Base-by-base conservation (phyloP, 92 coral and sea anemone genomes). In the Galaxea fascicularis region DNA sequence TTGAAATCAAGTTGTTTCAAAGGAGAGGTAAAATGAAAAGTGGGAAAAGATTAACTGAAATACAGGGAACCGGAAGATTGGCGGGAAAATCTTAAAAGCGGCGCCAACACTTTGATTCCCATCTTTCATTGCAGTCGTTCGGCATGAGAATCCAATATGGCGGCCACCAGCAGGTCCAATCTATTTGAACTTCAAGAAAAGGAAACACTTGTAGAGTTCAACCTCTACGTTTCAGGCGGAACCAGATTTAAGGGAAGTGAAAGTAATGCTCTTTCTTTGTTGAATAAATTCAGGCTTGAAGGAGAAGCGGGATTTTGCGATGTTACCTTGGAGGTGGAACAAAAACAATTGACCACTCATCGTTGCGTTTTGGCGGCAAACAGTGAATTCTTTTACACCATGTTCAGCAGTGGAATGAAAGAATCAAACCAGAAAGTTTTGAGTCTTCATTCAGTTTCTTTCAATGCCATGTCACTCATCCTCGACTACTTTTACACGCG, bases 301-400 rank as follows among this genome's bases (percentile, higher is more conserved):
- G 98, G 95, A 54, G 88, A 80, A 30, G 86, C 94, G 28, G 98
- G 98, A 15, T 94, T 94, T 87, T 94, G 98, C 70, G 98, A 94
- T 79, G 94, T 94, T 28, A 85, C 78, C 63, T 54, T 94, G 77
- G 92, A 90, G 88, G 82, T 91, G 11, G 95, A 94, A 53, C 94
- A 89, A 12, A 83, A 86, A 51, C 84, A 86, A 35, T 85, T 92
- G 65, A 67, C 91, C 10, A 91, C 91, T 10, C 98, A 94, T 70
- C 95, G 95, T n/a, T 92, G 88, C 60, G 86, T 94, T 56, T 75
- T 94, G 82, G 98, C 98, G 16, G 95, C 98, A n/a, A 94, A 90
- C 67, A 92, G 98, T 56, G 92, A 89, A 27, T 92, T 92, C 47
- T 94, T 94, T 73, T 92, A 84, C 80, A 89, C 93, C 2, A 87